Evolutionary conservation across 2,113 vertebrate species (phyloP).

Genomic region (Octodon degus): DNA sequence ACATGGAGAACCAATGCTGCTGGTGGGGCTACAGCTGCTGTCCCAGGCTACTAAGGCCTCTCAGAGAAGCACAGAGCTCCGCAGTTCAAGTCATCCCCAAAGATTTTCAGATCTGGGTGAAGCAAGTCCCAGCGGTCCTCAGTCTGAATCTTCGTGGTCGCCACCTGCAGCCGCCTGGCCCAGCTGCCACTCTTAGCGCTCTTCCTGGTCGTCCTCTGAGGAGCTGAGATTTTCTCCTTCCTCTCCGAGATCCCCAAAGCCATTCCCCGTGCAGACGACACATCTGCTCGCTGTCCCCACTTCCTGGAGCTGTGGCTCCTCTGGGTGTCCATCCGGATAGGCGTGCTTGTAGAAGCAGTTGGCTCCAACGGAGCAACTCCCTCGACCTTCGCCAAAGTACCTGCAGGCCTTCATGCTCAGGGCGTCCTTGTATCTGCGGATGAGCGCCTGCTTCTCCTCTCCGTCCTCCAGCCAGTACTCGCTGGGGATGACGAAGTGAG

Average conservation of each 20-base stretch:
- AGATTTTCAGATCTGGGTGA: conserved; percentile 97
- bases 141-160: conserved; percentile 96
- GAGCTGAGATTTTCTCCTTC: conserved; percentile 93
- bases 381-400: conserved; percentile 98
- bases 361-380: conserved; percentile 96
- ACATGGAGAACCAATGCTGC: conserved; percentile 91
- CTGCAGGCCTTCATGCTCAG: conserved; percentile 97
- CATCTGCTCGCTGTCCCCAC: conserved; percentile 92
- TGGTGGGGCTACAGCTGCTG: neutral
- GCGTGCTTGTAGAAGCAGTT: conserved; percentile 99
- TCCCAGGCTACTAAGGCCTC: conserved; percentile 89
- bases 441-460: conserved; percentile 98
- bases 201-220: conserved; percentile 93
- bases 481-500: conserved; percentile 99
- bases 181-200: conserved; percentile 97
- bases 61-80: conserved; percentile 89
- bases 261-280: conserved; percentile 93
- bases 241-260: conserved; percentile 96
- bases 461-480: conserved; percentile 99
- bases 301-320: conserved; percentile 95
- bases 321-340: conserved; percentile 96
- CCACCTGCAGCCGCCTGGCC: conserved; percentile 96
- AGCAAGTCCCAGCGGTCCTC: conserved; percentile 99
- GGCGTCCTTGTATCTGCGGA: conserved; percentile 99
- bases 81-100: conserved; percentile 97